Evolutionary conservation across 2,888 invertebrate genomes (phyloP), one percentile per base, ranked within the genome.

Genomic region (Lycophotia porphyrea): DNA sequence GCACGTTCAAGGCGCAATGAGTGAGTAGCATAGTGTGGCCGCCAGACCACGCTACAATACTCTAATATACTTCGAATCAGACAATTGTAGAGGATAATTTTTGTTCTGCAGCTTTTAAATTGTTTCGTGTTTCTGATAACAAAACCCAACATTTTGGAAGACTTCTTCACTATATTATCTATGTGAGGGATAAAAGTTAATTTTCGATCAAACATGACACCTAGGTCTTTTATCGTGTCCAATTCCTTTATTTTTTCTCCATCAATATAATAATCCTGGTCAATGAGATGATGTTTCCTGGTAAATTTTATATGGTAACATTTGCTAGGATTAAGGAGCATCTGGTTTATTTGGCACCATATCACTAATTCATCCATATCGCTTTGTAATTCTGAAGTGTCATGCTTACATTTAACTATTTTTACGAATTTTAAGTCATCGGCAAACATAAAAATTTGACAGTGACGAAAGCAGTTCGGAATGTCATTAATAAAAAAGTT

Each of bases 141-240:
- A 67, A 67, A 67, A 24, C 49, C 49, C 34, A 67, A n/a, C 34
- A 67, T 67, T 67, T 52, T 67, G 15, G 36, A 67, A n/a, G 49
- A 36, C 36, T 52, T 52, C 39, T 61, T 24, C 31, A 58, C 58
- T 49, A 49, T 8, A 49, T 49, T 34, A 58, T 58, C 21, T 7
- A 31, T 58, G 18, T 58, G 31, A 58, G 31, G 31, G 3, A 58
- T 21, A 58, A 34, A 58, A 58, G 31, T 58, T 58, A 58, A 58
- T 31, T 47, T 66, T 8, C 24, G 31, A 47, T 34, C 66, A 15
- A 66, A 66, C 47, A 4, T 9, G 18, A 34, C 47, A 5, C 66
- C 66, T 49, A 66, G 24, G 47, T 49, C 15, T 34, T 34, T 15
- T 15, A 66, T 66, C 34, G n/a, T 49, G 34, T 18, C n/a, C 47